Evolutionary conservation across 1,140 invertebrate species (phyloP), one percentile per base, ranked within the genome.

Genomic region (Aphelinus certus): DNA sequence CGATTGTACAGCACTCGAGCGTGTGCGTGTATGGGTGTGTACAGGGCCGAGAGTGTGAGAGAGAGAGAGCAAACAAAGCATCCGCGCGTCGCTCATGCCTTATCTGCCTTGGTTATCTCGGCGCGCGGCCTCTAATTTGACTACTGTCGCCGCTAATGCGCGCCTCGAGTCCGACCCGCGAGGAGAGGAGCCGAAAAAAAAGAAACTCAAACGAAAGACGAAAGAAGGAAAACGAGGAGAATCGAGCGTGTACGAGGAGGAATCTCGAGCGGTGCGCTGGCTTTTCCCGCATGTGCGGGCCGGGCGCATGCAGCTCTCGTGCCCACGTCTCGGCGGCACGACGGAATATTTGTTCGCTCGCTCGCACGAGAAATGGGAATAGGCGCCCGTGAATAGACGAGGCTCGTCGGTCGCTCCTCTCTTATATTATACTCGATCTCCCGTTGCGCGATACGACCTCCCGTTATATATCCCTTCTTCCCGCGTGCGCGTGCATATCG

Each of bases 341-440:
- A 26, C 6, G 26, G 58, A 70, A 45, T 62, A 60, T 53, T 61
- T 47, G 48, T 48, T 53, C 47, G 26, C 56, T n/a, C 1, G 6
- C 7, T 6, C 9, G 43, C 26, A 49, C 48, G 60, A 71, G 60
- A 71, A 62, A 62, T 61, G 58, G 60, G n/a, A 71, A 63, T 26
- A 43, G 49, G 49, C 10, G 43, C 26, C 26, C 26, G 26, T 26
- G 26, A 26, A 9, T n/a, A 26, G 47, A 66, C 64, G 3, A 66
- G 46, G 66, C 58, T 49, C 68, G 48, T 26, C 51, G n/a, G 26
- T 26, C 26, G 26, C 26, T 26, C 26, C 26, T 26, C 26, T 26
- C 26, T 26, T 26, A 26, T 26, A 26, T 26, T 42, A 72, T 65
- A 72, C 3, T 45, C 47, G 71, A 65, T 66, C 53, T 45, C 63